Conservation (phyloP, 2,113 vertebrate genomes). For the Apodemus sylvaticus region DNA sequence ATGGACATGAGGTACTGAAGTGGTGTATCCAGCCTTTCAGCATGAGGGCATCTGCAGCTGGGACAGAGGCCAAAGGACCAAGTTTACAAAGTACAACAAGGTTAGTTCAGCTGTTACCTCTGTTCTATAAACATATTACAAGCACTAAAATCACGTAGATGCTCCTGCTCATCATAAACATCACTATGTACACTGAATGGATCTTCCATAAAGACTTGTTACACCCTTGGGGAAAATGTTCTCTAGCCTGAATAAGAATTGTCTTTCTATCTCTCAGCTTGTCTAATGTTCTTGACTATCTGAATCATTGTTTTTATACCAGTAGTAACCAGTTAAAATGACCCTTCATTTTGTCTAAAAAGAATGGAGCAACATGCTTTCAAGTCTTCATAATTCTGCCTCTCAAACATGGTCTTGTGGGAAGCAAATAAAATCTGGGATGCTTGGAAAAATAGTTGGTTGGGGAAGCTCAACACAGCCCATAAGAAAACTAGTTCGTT, state of each 20-base stretch:
- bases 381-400: not conserved
- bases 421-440: not conserved
- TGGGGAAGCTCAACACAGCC: not conserved
- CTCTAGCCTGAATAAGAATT: not conserved
- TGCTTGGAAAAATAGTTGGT: not conserved
- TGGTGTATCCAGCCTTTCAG: not conserved
- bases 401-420: not conserved
- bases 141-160: not conserved
- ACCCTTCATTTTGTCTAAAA: not conserved
- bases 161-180: not conserved
- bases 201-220: not conserved
- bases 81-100: not conserved
- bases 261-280: not conserved
- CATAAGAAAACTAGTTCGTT: not conserved
- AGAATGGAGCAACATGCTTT: not conserved
- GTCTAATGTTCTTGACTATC: not conserved
- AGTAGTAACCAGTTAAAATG: constrained; percentile 6
- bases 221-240: not conserved
- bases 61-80: not conserved
- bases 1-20: not conserved
- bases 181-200: not conserved
- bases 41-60: not conserved
- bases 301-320: not conserved
- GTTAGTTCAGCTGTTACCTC: not conserved
- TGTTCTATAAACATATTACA: not conserved